Percentiles rank a stretch among this genome's conserved stretches.
These are phyloP conservation scores for Taurulus bubalis DNA, from an alignment of 2,113 vertebrate species.

Conservation along the genomic window DNA sequence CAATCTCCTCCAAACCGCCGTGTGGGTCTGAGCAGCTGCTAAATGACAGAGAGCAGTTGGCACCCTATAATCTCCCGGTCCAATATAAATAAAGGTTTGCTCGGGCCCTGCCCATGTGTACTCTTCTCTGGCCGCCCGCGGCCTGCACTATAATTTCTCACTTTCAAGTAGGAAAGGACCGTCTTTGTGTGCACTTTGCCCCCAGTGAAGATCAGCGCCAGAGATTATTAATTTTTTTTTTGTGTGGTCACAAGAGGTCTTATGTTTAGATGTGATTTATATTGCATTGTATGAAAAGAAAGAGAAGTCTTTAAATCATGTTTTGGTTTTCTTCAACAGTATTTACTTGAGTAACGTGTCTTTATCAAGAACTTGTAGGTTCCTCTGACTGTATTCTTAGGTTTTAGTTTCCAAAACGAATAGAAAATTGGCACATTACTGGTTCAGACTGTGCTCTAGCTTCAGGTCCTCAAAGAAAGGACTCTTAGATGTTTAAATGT, in stretches of 20 bases:
- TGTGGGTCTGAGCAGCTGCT: conserved; percentile 24
- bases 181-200: conserved; percentile 51
- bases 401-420: background rate
- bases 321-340: background rate
- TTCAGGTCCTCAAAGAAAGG: no score
- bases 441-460: background rate
- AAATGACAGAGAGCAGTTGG: conserved; percentile 35
- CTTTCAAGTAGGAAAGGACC: conserved; percentile 11
- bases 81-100: conserved; percentile 59
- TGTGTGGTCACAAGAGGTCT: background rate
- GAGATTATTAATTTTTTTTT: conserved; percentile 53
- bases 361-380: background rate
- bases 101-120: conserved; percentile 53
- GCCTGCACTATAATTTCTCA: conserved; percentile 24
- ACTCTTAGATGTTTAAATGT: background rate
- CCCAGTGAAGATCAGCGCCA: conserved; percentile 20
- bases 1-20: background rate
- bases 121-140: conserved; percentile 17
- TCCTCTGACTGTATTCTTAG: no score
- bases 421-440: background rate
- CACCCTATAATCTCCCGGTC: conserved; percentile 30
- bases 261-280: background rate
- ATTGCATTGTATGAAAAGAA: background rate
- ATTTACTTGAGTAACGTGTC: background rate
- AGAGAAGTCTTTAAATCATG: background rate